Percentiles rank a stretch among this genome's conserved stretches.
Evolutionary conservation across 2,888 invertebrate species (phyloP).

Genomic region (Corbicula japonica): DNA sequence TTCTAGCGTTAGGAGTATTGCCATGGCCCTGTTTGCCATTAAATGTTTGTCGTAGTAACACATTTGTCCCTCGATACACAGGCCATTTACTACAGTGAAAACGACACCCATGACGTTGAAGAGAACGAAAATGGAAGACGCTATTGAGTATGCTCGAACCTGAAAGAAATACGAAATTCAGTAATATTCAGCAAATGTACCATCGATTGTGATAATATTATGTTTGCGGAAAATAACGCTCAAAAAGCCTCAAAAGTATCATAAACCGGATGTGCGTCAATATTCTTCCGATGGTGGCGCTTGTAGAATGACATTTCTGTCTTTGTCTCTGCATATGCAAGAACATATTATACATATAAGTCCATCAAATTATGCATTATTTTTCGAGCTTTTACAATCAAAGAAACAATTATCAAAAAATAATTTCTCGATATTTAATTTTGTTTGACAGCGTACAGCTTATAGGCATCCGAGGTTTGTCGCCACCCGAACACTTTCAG

Average conservation of each 20-base stretch:
- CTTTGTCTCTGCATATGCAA: background rate
- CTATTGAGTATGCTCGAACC: constrained; percentile 54
- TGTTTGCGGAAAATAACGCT: background rate
- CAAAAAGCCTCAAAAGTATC: background rate
- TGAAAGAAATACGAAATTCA: constrained; percentile 13
- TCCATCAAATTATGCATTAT: no score
- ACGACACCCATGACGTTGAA: constrained; percentile 64
- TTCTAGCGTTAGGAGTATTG: constrained; percentile 33
- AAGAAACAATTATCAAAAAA: no score
- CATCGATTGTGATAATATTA: no score
- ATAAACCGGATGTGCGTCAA: background rate
- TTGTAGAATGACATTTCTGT: background rate
- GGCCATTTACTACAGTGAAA: constrained; percentile 55
- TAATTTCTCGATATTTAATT: no score
- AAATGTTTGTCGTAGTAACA: constrained; percentile 58
- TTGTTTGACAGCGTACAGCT: no score
- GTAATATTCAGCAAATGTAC: background rate
- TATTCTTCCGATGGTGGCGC: background rate
- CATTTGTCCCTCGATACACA: constrained; percentile 48
- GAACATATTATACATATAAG: background rate
- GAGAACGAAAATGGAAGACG: constrained; percentile 51
- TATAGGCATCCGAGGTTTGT: no score
- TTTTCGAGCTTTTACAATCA: no score
- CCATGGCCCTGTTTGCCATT: constrained; percentile 46
- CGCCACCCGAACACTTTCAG: no score